Evolutionary conservation across 1,140 invertebrate species (phyloP), one percentile per base, ranked within the genome.

Genomic region (Rhagoletis zephyria): DNA sequence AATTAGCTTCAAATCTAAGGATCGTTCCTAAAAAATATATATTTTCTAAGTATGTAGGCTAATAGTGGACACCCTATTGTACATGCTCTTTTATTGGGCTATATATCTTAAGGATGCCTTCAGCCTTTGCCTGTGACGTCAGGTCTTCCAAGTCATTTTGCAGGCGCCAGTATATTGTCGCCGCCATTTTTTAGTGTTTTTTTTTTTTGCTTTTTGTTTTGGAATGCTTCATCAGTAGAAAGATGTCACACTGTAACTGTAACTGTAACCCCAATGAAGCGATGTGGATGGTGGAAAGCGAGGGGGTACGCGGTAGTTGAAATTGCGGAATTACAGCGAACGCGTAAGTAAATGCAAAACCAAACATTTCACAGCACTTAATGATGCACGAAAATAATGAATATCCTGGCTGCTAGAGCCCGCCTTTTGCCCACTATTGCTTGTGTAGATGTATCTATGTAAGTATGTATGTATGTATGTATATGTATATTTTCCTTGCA

Each of bases 321-420:
- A 45, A 74, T 12, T 40, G 56, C 42, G 77, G 48, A 81, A 87
- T 56, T 65, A 88, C 77, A 59, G 74, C 60, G 45, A 70, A 81
- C 45, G 81, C 85, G 59, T 61, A 88, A 61, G 86, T 59, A 85
- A 88, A 85, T 56, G 77, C 70, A 88, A 65, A 65, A 86, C 51
- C 70, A 85, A 85, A 67, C 59, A 85, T 86, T 40, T 70, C 63
- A 48, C 87, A 61, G 56, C 88, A 51, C 77, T 88, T 88, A 88
- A 88, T 88, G 88, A 88, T 88, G 88, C 88, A 87, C 77, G 86
- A 85, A 88, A 88, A 88, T 88, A 88, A 88, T 88, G 88, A 88
- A 87, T 85, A 88, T 77, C 87, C 87, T 85, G 85, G 12, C 56
- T 61, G 85, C 2, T 19, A 61, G 59, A n/a, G 16, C 12, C 60